These are phyloP conservation scores for Amphipyra berbera DNA, from an alignment of 2,888 invertebrate genomes.

Conservation along the genomic window DNA sequence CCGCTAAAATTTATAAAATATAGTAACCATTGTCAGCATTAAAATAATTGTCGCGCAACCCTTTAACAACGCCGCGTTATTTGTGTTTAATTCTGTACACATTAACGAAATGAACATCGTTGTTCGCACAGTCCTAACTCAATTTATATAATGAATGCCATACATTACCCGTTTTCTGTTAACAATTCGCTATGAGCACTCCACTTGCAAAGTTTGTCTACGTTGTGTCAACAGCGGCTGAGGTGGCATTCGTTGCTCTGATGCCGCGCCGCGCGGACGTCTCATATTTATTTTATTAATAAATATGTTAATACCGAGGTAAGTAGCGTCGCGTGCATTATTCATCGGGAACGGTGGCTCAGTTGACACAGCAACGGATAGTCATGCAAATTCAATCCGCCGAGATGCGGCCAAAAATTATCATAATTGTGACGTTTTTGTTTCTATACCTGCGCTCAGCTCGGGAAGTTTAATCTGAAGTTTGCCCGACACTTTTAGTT, in stretches of 20 bases:
- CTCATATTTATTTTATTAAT: constrained; percentile 89
- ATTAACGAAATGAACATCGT: constrained; percentile 86
- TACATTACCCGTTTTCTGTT: constrained; percentile 84
- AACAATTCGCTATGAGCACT: constrained; percentile 81
- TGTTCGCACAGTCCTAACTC: constrained; percentile 79
- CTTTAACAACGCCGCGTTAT: constrained; percentile 66
- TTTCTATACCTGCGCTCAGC: constrained; percentile 85
- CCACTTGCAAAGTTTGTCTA: constrained; percentile 75
- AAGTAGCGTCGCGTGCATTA: constrained; percentile 87
- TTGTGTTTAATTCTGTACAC: constrained; percentile 83
- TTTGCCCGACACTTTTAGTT: constrained; percentile 89
- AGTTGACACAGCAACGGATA: constrained; percentile 89
- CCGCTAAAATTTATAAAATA: constrained; percentile 56
- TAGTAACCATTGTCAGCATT: constrained; percentile 55
- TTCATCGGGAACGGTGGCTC: constrained; percentile 85
- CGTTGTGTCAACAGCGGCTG: constrained; percentile 78
- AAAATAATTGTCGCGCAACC: constrained; percentile 61
- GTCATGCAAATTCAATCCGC: constrained; percentile 89
- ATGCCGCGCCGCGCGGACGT: constrained; percentile 76
- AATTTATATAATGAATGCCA: constrained; percentile 89
- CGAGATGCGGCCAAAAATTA: constrained; percentile 86
- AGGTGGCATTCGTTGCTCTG: constrained; percentile 68
- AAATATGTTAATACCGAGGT: constrained; percentile 89
- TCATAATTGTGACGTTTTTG: constrained; percentile 90
- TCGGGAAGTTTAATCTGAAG: constrained; percentile 87